Evolutionary conservation across 2,888 invertebrate genomes (phyloP), one percentile per base, ranked within the genome.

Genomic region (Macrosiphum euphorbiae): DNA sequence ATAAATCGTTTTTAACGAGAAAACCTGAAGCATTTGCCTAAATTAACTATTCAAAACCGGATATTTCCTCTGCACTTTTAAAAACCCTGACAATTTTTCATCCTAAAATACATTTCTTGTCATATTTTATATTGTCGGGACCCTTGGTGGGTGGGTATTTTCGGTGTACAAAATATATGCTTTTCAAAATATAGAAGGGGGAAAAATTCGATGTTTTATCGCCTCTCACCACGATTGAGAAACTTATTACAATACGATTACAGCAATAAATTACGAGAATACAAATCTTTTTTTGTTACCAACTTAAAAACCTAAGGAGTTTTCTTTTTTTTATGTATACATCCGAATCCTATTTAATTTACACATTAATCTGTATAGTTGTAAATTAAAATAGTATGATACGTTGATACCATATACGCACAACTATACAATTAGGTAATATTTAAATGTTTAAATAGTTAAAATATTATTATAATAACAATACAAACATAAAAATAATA

Each of bases 1-100:
- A 92, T 92, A 88, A 92, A 92, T 92, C 92, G 87, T 92, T 92
- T 92, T 88, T 92, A 92, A 92, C 92, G 92, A 92, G 92, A 67
- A 88, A 92, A 92, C 92, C 41, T 20, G 67, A 92, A 86, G 47
- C 86, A 92, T 92, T 92, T 61, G 86, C 87, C 26, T 52, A 92
- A 92, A 92, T 92, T 92, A 92, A 88, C 92, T 52, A 92, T 92
- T 88, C 67, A 92, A 88, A 87, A 52, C 67, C 87, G 88, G 41
- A 92, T 92, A 92, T 52, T 67, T 92, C 11, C 41, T 41, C 28
- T 20, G 58, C 58, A 35, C 58, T 47, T 50, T 92, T 88, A 91
- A 91, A 92, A 92, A 88, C 41, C 67, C 52, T 28, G 52, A 88
- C 87, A 67, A 88, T 92, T 87, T 92, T 92, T 92, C 87, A 92